Base-by-base conservation (phyloP, 2,888 invertebrate species). In the Tanaodytes sp. region DNA sequence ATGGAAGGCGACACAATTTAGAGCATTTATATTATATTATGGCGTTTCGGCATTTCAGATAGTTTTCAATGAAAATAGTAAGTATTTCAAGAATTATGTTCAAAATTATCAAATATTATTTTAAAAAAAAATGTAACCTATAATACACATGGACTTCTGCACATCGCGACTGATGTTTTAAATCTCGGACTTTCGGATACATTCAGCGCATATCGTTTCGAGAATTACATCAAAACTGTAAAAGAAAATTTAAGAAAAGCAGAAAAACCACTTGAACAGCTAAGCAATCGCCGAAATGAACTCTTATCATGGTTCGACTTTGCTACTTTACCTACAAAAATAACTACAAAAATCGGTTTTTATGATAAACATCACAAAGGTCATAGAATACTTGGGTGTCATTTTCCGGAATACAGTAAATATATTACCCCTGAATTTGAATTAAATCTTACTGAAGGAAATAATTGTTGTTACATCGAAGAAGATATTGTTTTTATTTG, bases 391-490 rank as follows among this genome's bases (percentile, higher is more conserved):
- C 16, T 18, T 18, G 52, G 40, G 1, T 40, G 52, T 14, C n/a
- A 12, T 15, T 18, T 1, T 11, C 52, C 52, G 9, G 40, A 52
- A 14, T 52, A 23, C 15, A 16, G 9, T n/a, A 51, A 20, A 16
- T 27, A 27, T 2, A 9, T 39, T 11, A 51, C 37, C 14, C 30
- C 23, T 8, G 20, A 23, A 16, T 46, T 27, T 12, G n/a, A 27
- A 27, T 30, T 51, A 27, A 39, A 12, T 2, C 11, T 30, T 12
- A 12, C 11, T 12, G 12, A 3, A 8, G 52, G 52, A 11, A 42
- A 52, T 11, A 40, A 42, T 14, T 52, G 52, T 15, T 40, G 40
- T 11, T 30, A 2, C 12, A 52, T 52, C 12, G 19, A 19, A 9
- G 8, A 23, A 5, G 23, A 23, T 23, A 23, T 23, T 23, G 23